phyloP scores from a whole-genome alignment of 2,113 vertebrate species.

The Semnopithecus entellus region DNA sequence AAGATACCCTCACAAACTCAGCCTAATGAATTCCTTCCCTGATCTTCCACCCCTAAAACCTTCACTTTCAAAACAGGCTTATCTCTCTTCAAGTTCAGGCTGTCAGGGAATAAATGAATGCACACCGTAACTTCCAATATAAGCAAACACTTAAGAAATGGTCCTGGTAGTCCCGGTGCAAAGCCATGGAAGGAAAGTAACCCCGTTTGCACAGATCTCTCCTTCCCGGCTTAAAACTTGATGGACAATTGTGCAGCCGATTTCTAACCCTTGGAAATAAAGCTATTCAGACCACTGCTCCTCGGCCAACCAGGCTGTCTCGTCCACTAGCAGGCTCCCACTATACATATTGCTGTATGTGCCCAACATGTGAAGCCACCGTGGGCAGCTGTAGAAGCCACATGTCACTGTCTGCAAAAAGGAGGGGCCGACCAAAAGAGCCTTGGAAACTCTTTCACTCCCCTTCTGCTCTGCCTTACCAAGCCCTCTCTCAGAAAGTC shows the following conservation, averaged over 20 bases:
- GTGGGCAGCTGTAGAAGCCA: slow-evolving; percentile 39
- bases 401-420: slow-evolving; percentile 35
- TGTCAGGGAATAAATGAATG: not conserved
- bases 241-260: not conserved
- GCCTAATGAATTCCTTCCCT: not conserved
- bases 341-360: not conserved
- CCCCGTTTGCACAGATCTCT: not conserved
- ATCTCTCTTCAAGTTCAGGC: slow-evolving; percentile 8
- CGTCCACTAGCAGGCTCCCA: not conserved
- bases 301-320: not conserved
- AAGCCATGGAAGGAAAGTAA: not conserved
- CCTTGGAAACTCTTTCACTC: slow-evolving; percentile 34
- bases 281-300: not conserved
- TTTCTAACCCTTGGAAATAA: slow-evolving; percentile 42
- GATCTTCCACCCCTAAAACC: not conserved
- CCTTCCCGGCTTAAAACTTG: not conserved
- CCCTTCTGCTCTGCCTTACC: slow-evolving; percentile 64
- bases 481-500: slow-evolving; percentile 65
- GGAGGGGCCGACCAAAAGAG: slow-evolving; percentile 40
- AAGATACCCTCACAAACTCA: not conserved
- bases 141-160: not conserved
- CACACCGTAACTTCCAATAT: not conserved
- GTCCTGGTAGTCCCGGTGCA: not conserved
- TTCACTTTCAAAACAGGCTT: slow-evolving; percentile 17
- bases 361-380: not conserved